Evolutionary conservation across 2,888 invertebrate genomes (phyloP).

Genomic region (Dinocampus coccinellae): DNA sequence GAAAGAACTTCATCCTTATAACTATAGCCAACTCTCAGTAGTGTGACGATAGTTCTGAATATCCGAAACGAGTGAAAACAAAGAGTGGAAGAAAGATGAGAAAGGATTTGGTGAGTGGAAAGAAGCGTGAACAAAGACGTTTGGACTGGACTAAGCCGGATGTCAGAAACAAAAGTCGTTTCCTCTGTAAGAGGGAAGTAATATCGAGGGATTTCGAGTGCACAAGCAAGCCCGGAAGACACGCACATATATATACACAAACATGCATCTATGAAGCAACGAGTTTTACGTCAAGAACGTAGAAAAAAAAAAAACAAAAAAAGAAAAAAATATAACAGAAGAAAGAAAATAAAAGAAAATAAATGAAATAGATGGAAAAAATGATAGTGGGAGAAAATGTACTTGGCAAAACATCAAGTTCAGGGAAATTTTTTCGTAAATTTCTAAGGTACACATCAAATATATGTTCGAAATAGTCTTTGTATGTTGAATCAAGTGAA

Average conservation of each 20-base stretch:
- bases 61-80: constrained; percentile 11
- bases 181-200: constrained; percentile 51
- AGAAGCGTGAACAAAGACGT: constrained; percentile 27
- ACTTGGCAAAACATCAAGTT: constrained; percentile 24
- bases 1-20: constrained; percentile 18
- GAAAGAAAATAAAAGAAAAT: not conserved
- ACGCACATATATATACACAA: constrained; percentile 18
- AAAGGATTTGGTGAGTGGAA: constrained; percentile 23
- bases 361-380: not conserved
- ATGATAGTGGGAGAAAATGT: constrained; percentile 1
- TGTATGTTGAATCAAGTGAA: not conserved
- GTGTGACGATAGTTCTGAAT: not conserved
- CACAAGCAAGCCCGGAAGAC: constrained; percentile 23
- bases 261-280: too few species aligned
- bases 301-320: not conserved
- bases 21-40: constrained; percentile 27
- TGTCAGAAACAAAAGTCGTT: constrained; percentile 60
- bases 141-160: constrained; percentile 42
- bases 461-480: not conserved
- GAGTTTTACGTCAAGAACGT: constrained; percentile 12
- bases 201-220: constrained; percentile 48
- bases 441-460: not conserved
- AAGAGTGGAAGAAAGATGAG: constrained; percentile 20
- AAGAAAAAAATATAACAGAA: not conserved
- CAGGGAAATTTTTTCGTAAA: not conserved